These are phyloP conservation scores for Eristalinus sepulchralis DNA, from an alignment of 2,888 invertebrate species.

Conservation along the genomic window DNA sequence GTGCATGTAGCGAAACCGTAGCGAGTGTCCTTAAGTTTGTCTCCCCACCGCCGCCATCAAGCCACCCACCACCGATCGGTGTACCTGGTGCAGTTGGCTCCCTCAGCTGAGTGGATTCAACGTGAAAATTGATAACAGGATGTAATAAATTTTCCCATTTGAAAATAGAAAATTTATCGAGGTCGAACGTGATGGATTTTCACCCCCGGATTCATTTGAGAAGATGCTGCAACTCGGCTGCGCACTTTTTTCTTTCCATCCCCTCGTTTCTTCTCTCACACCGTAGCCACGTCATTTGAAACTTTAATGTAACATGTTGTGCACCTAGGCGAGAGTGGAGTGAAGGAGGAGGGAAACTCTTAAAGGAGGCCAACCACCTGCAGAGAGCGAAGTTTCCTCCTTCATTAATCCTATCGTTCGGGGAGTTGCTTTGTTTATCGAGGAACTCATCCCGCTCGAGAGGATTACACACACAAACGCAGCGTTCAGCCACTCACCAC, in stretches of 20 bases:
- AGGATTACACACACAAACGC: conserved; percentile 24
- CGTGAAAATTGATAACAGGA: conserved; percentile 68
- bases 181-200: conserved; percentile 67
- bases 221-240: background rate
- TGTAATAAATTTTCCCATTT: conserved; percentile 62
- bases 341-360: background rate
- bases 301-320: conserved; percentile 50
- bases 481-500: conserved; percentile 28
- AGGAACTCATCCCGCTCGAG: background rate
- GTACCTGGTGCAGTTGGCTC: conserved; percentile 2
- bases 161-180: conserved; percentile 67
- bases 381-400: conserved; percentile 11
- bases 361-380: conserved; percentile 25
- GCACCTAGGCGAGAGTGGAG: background rate
- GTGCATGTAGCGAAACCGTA: conserved; percentile 20
- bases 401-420: conserved; percentile 17
- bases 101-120: conserved; percentile 23
- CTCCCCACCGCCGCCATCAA: background rate
- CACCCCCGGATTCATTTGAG: conserved; percentile 28
- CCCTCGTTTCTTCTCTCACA: background rate
- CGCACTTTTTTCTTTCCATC: background rate
- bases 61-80: too few relatives aligned
- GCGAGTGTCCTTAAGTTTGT: conserved; percentile 56
- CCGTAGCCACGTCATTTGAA: conserved; percentile 49
- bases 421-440: conserved; percentile 17